A percentile compares a stretch with the other conserved stretches of the same genome.
Conservation (phyloP, 1,140 invertebrate genomes). For the Babylonia areolata region DNA sequence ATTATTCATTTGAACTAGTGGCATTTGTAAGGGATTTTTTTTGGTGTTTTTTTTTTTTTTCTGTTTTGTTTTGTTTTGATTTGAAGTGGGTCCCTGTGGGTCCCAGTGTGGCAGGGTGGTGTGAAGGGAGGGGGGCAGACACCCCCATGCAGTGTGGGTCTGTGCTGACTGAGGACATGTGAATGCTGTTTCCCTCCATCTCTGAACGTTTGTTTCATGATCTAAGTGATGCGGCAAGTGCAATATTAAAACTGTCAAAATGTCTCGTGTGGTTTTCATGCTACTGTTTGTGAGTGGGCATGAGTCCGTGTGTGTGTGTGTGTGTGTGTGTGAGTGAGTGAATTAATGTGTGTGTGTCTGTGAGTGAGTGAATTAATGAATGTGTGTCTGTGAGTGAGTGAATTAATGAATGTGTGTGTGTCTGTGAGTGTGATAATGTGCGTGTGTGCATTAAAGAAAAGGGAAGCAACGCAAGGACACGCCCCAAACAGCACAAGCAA, state of each 20-base stretch:
- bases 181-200: constrained; percentile 11
- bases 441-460: not conserved
- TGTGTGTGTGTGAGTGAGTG: not conserved
- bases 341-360: not conserved
- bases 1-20: no score
- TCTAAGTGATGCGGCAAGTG: constrained; percentile 28
- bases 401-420: not conserved
- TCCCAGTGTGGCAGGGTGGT: no score
- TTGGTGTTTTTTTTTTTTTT: no score
- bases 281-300: not conserved
- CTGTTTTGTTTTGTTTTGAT: no score
- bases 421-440: not conserved
- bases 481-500: not conserved
- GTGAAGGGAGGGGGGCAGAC: no score
- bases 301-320: not conserved
- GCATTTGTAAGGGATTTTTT: no score
- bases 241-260: constrained; percentile 32
- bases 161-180: no score
- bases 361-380: not conserved
- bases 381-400: not conserved
- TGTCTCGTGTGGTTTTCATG: not conserved
- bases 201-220: constrained; percentile 1
- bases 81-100: no score
- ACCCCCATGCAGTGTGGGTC: no score
- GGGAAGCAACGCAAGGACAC: not conserved